Base-by-base conservation (phyloP, 1,140 invertebrate species). In the Muscidifurax raptorellus region DNA sequence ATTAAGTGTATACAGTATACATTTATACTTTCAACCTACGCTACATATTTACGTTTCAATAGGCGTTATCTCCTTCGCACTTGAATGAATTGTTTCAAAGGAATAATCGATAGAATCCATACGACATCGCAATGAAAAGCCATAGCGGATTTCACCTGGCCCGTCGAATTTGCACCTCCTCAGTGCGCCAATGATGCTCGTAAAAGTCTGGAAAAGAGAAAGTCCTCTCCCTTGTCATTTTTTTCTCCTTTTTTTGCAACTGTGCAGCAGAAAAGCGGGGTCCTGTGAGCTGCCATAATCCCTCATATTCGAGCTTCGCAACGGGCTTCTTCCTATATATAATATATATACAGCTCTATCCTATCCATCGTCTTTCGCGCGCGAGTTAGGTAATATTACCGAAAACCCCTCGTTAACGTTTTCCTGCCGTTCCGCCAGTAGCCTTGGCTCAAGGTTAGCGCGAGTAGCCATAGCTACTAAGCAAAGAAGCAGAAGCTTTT, bases 391-490 rank as follows among this genome's bases (percentile, higher is more conserved):
- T 78, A 83, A 83, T 13, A 27, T 2, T 69, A 28, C 2, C 28
- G 27, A 78, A 78, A 69, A 78, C 59, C 59, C 64, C 75, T 71
- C 76, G 82, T 83, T 83, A 78, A 78, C 44, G 82, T 52, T 40
- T 71, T 71, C 67, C 22, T 22, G 15, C 27, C n/a, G 66, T 22
- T 64, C 15, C 13, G 13, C 66, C 15, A 80, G 59, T 69, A 64
- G 2, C 28, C 64, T 64, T 64, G 47, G 52, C 22, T 64, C 80
- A 82, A 82, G 80, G 80, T 82, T 81, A 74, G 67, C 28, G 25
- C 15, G 47, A 30, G 47, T 30, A 52, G 36, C 6, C 30, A n/a
- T n/a, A n/a, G n/a, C n/a, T n/a, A n/a, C n/a, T n/a, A n/a, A n/a
- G n/a, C n/a, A 18, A 22, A 12, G 1, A 15, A 0, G 18, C 52